Percentiles rank a stretch among this genome's conserved stretches.
Evolutionary conservation across 2,113 vertebrate genomes (phyloP).

Genomic region (Mesitornis unicolor): DNA sequence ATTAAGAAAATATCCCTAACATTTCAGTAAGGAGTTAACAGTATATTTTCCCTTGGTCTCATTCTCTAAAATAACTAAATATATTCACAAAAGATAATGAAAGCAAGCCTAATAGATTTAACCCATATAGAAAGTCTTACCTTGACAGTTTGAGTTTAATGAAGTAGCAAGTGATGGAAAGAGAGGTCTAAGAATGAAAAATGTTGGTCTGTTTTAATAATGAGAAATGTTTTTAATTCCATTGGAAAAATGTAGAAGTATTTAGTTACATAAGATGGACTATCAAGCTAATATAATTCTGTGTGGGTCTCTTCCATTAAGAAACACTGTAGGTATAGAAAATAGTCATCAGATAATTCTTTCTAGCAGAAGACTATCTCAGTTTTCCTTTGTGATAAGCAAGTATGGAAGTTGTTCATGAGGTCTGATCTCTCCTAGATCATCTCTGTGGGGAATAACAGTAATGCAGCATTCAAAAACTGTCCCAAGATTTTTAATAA

Average conservation of each 20-base stretch:
- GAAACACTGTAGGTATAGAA: neutral
- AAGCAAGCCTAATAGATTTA: neutral
- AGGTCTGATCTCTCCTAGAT: neutral
- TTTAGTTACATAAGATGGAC: neutral
- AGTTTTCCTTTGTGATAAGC: neutral
- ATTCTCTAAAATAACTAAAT: neutral
- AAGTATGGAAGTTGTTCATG: neutral
- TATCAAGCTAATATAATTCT: neutral
- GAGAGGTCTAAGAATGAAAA: neutral
- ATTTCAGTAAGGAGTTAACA: neutral
- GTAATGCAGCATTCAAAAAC: neutral
- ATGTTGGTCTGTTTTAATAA: neutral
- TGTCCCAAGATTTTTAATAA: neutral
- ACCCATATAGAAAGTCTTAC: neutral
- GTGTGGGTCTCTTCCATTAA: neutral
- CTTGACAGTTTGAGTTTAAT: neutral
- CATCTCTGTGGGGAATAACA: neutral
- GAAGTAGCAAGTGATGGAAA: neutral
- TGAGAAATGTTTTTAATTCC: neutral
- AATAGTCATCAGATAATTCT: neutral
- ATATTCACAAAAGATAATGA: neutral
- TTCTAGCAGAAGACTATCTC: neutral
- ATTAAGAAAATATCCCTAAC: neutral
- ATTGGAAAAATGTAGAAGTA: neutral
- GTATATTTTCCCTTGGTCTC: neutral